Evolutionary conservation across 1,140 invertebrate species (phyloP).

Genomic region (Pseudomyrmex sp.): DNA sequence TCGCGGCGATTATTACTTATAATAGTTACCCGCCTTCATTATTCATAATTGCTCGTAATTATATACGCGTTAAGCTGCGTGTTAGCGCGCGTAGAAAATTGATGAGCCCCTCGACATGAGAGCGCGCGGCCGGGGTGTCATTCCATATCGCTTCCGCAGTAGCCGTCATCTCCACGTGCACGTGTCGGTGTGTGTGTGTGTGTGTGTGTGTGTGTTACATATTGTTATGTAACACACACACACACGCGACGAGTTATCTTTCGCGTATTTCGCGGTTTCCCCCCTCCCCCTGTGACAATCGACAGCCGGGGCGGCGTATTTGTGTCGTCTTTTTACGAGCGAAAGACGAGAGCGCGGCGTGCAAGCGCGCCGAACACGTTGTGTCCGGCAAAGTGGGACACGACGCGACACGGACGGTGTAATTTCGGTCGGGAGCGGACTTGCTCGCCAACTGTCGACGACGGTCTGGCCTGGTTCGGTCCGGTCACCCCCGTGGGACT

Average conservation of each 20-base stretch:
- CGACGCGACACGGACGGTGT: slow-evolving; percentile 54
- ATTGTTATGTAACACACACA: too few species aligned
- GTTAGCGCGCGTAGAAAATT: slow-evolving; percentile 42
- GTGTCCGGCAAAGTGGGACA: slow-evolving; percentile 47
- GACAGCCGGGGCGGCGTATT: slow-evolving; percentile 35
- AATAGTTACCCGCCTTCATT: not conserved
- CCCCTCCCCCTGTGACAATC: slow-evolving; percentile 55
- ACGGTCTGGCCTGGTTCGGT: slow-evolving; percentile 23
- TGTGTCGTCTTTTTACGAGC: slow-evolving; percentile 62
- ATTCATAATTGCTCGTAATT: slow-evolving; percentile 44
- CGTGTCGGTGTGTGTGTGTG: slow-evolving; percentile 20
- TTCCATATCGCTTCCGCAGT: slow-evolving; percentile 28
- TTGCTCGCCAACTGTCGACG: slow-evolving; percentile 65
- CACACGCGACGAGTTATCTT: too few species aligned
- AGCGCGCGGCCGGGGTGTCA: not conserved
- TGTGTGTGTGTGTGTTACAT: not conserved
- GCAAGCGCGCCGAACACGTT: slow-evolving; percentile 33
- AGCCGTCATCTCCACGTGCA: slow-evolving; percentile 9
- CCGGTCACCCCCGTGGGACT: slow-evolving; percentile 49
- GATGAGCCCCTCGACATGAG: slow-evolving; percentile 32
- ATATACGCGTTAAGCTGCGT: slow-evolving; percentile 9
- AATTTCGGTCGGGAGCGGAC: slow-evolving; percentile 55
- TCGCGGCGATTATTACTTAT: not conserved
- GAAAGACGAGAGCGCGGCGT: slow-evolving; percentile 36
- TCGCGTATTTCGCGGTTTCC: slow-evolving; percentile 6